These are phyloP conservation scores for Argyrosomus regius DNA, from an alignment of 2,797 vertebrate genomes.

Conservation along the genomic window DNA sequence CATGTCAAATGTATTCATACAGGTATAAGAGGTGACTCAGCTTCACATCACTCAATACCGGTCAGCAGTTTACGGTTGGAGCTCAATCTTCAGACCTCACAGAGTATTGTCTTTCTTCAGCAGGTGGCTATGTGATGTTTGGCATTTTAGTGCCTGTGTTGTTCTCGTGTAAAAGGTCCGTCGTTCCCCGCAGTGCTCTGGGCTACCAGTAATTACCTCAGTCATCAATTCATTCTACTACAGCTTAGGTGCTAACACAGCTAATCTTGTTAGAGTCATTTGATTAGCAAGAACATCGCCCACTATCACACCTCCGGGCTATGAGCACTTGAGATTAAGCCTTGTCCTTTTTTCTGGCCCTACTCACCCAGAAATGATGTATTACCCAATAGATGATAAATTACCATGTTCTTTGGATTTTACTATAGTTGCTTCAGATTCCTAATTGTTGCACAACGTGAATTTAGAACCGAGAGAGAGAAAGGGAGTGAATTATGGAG, in stretches of 20 bases:
- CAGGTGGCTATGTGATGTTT: constrained; percentile 71
- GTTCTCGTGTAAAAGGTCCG: constrained; percentile 49
- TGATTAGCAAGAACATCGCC: constrained; percentile 70
- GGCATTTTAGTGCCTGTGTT: constrained; percentile 69
- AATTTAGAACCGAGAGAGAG: constrained; percentile 4
- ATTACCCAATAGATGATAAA: constrained; percentile 35
- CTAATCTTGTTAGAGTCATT: constrained; percentile 75
- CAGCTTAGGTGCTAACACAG: constrained; percentile 71
- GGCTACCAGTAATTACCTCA: constrained; percentile 73
- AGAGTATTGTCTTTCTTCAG: constrained; percentile 76
- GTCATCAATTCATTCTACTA: constrained; percentile 75
- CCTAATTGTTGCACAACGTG: constrained; percentile 56
- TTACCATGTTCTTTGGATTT: constrained; percentile 16
- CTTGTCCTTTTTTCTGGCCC: constrained; percentile 50
- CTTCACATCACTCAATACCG: background rate
- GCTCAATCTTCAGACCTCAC: constrained; percentile 54
- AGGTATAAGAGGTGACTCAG: constrained; percentile 6
- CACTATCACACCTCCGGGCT: constrained; percentile 67
- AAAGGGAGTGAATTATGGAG: constrained; percentile 6
- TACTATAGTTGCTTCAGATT: constrained; percentile 34
- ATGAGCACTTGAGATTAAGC: constrained; percentile 36
- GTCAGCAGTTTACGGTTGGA: constrained; percentile 27
- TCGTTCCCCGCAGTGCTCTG: constrained; percentile 55
- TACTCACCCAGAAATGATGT: constrained; percentile 23
- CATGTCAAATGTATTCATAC: constrained; percentile 20